Base-by-base conservation (phyloP, 2,797 vertebrate species). In the Myripristis murdjan region DNA sequence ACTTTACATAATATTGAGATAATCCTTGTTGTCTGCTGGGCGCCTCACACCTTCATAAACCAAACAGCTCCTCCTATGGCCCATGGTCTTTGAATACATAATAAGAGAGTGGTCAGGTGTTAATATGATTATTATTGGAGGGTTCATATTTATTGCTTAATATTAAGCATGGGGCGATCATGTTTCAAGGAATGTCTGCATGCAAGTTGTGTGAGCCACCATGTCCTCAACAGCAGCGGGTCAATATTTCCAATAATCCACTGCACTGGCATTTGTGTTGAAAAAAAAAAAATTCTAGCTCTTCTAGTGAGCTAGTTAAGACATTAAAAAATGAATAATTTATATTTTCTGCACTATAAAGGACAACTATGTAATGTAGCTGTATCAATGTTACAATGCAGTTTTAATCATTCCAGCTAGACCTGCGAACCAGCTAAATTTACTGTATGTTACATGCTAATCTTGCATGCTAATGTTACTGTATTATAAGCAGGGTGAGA, bases 161-260 rank as follows among this genome's bases (percentile, higher is more conserved):
- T 55, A 22, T 46, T 11, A 1, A 16, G 26, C 35, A 15, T 8
- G 22, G 28, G 10, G 62, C 52, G 77, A 78, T 83, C 80, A 65
- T 58, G 64, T 86, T 88, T 52, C 83, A 69, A 70, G 39, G 4
- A 41, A 14, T 1, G 39, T 3, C 41, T 15, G 39, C 39, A 41
- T 4, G 79, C 79, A 77, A 66, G 74, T 85, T 77, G 71, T 65
- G 77, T 70, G 75, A 68, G 62, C 65, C 61, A 69, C 24, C 6
- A 26, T 41, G 73, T 77, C 85, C 77, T 66, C 35, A 64, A 59
- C 56, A 60, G 62, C 37, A 60, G 55, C 22, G 68, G 74, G 77
- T 88, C 84, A 74, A 58, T 89, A 89, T 91, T 93, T 93, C 90
- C 92, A 93, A 85, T 22, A 89, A 81, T 88, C 82, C 85, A 75